Evolutionary conservation across 2,888 invertebrate genomes (phyloP), one percentile per base, ranked within the genome.

Genomic region (Chironomus riparius): DNA sequence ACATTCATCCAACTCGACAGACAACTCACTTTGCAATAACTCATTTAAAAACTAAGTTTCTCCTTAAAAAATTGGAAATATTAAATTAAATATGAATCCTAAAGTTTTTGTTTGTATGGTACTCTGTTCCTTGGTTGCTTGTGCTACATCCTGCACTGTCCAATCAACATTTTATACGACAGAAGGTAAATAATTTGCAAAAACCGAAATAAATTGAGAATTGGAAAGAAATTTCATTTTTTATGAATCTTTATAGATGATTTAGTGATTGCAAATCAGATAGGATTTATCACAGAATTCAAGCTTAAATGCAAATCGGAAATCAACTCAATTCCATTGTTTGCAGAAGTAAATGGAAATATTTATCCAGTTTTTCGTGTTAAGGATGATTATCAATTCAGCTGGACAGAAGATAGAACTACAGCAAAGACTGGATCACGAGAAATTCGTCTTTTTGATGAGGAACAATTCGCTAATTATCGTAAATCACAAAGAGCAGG

Each of bases 351-450:
- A 0, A 72, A 72, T 61, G 47, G 47, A 5, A 50, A 72, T 12
- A 72, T 72, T 28, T 38, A 21, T 7, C 72, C 72, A 21, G 72
- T 72, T 10, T 72, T 72, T 47, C 22, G 72, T 15, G 72, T 72
- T n/a, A 72, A 72, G 15, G 72, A 75, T n/a, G n/a, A 70, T 12
- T 79, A 80, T 77, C 82, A 96, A 93, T 91, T 98, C 24, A 97
- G 97, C 79, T 97, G 97, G 94, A 93, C 92, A 10, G 94, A 95
- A 81, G 97, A 97, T 78, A 89, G 92, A 28, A 89, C 91, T 70
- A 91, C 91, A 79, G 91, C 95, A 0, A 89, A 90, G 76, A 90
- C 94, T 69, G 97, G 96, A 38, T 89, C 90, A 70, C 92, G 94
- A 79, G 87, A 88, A 77, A 87, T 98, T 70, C 90, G 91, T 78